Base-by-base conservation (phyloP, 1,140 invertebrate species). In the Neotoxoptera formosana region DNA sequence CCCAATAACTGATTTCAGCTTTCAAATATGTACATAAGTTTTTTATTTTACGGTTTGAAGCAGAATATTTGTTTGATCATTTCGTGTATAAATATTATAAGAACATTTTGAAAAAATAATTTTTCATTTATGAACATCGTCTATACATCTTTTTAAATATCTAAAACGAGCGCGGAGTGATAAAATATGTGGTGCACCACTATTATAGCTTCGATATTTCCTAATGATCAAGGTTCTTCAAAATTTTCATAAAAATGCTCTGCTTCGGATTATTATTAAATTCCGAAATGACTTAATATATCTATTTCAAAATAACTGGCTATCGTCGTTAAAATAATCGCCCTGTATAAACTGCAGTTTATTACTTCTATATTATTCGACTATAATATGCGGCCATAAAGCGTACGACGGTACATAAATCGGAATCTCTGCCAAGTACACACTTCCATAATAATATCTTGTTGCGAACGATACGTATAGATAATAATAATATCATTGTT, bases 381-480 rank as follows among this genome's bases (percentile, higher is more conserved):
- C n/a, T 20, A 76, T 76, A 76, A 76, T 76, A 76, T 76, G 60
- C 60, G 60, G n/a, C 60, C 60, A 76, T 76, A 76, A 76, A 76
- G 6, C 14, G 60, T 76, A 76, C 60, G 60, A 76, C 60, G 60
- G 60, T 76, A n/a, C 60, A 76, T 76, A 76, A 76, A 76, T 76
- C 60, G n/a, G n/a, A 76, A 76, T 76, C n/a, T 76, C 30, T 76
- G 60, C 60, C 60, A 76, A 76, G 60, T 76, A 76, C 60, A 76
- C 60, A 76, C 60, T n/a, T n/a, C 60, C 60, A 76, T 76, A 76
- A 76, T n/a, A 76, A 76, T 76, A 76, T 76, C 60, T 76, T 76
- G 60, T 76, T n/a, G 30, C 60, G 60, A 76, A 76, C 60, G 60
- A 76, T n/a, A 76, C 14, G 4, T 76, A 76, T n/a, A n/a, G n/a